Evolutionary conservation across 1,140 invertebrate species (phyloP).

Genomic region (Ceratosolen solmsi): DNA sequence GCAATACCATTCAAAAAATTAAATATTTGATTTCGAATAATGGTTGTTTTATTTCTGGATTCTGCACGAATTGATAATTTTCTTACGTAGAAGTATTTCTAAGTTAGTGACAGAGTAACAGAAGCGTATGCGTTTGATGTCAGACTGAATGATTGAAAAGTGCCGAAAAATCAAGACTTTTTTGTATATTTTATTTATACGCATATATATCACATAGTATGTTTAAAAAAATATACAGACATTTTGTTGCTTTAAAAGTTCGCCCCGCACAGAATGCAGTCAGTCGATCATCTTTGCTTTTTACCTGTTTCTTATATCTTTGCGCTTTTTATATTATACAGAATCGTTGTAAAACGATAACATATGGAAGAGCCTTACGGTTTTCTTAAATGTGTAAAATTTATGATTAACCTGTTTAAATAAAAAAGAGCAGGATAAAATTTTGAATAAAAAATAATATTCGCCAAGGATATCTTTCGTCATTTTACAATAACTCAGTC

Average conservation of each 20-base stretch:
- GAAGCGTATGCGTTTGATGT: conserved; percentile 24
- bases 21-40: neutral
- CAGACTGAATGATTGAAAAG: conserved; percentile 46
- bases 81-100: conserved; percentile 22
- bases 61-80: conserved; percentile 17
- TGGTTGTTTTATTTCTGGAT: neutral
- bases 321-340: conserved; percentile 37
- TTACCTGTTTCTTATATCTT: conserved; percentile 31
- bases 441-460: conserved; percentile 51
- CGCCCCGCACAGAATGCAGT: conserved; percentile 43
- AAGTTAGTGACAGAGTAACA: conserved; percentile 11
- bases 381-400: conserved; percentile 42
- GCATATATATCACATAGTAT: conserved; percentile 51
- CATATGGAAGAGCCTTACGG: conserved; percentile 29
- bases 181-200: conserved; percentile 46
- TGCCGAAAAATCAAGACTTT: conserved; percentile 35
- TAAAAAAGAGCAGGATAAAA: conserved; percentile 47
- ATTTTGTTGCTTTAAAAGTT: conserved; percentile 50
- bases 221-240: conserved; percentile 53
- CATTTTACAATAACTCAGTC: conserved; percentile 49
- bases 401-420: conserved; percentile 38
- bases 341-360: conserved; percentile 48
- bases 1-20: conserved; percentile 1
- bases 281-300: conserved; percentile 40
- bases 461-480: conserved; percentile 36